A percentile compares a stretch with the other conserved stretches of the same genome.
These are phyloP conservation scores for Centropus unirufus DNA, from an alignment of 2,113 vertebrate genomes.

Conservation along the genomic window DNA sequence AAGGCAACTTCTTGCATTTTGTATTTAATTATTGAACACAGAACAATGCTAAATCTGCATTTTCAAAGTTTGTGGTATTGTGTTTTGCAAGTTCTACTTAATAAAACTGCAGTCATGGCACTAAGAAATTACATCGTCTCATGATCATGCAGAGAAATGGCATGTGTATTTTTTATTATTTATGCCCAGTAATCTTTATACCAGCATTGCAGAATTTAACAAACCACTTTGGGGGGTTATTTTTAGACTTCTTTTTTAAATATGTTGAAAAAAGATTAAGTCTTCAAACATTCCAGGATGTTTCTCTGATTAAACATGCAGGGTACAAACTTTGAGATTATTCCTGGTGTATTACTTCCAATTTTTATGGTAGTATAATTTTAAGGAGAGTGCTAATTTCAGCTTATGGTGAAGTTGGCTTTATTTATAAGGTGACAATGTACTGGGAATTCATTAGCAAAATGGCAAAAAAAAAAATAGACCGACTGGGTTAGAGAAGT, in stretches of 20 bases:
- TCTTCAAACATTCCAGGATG: neutral
- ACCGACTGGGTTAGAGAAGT: conserved; percentile 1
- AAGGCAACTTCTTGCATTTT: conserved; percentile 13
- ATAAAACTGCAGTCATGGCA: neutral
- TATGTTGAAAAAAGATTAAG: neutral
- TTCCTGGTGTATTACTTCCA: neutral
- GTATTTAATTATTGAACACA: conserved; percentile 57
- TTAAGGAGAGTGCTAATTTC: neutral
- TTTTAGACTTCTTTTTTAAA: neutral
- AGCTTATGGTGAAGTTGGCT: neutral
- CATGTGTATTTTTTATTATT: neutral
- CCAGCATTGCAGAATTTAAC: neutral
- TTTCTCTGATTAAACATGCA: neutral
- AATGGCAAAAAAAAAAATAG: conserved; percentile 18
- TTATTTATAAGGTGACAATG: conserved; percentile 31
- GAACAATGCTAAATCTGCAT: conserved; percentile 43
- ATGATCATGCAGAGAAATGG: neutral
- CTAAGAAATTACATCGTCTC: neutral
- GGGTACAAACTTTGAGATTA: neutral
- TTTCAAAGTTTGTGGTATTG: neutral
- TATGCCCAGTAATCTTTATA: neutral
- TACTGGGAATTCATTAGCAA: conserved; percentile 47
- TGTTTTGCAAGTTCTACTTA: conserved; percentile 1
- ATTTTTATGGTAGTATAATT: neutral
- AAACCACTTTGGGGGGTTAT: neutral